Percentiles rank a stretch among this genome's conserved stretches.
Conservation (phyloP, 2,888 invertebrate species). For the Hypsopygia costalis region DNA sequence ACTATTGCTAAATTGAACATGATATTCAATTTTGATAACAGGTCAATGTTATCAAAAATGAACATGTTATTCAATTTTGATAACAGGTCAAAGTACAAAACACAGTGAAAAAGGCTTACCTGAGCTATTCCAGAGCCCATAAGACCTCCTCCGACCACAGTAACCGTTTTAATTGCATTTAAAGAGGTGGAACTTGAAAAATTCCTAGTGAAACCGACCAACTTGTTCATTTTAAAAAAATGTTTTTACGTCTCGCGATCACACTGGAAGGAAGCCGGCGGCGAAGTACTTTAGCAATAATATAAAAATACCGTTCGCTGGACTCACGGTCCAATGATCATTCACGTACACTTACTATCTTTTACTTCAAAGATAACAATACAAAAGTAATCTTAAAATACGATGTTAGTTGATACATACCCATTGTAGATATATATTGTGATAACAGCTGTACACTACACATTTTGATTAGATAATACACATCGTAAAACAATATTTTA, state of each 20-base stretch:
- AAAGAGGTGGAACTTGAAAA: conserved; percentile 58
- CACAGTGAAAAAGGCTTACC: conserved; percentile 63
- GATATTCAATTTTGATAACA: too few species aligned
- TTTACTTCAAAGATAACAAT: background rate
- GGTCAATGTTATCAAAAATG: too few species aligned
- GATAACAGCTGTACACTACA: background rate
- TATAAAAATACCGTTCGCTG: background rate
- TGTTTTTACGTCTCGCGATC: background rate
- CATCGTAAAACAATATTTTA: background rate
- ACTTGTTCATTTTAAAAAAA: conserved; percentile 50
- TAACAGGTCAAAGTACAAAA: background rate
- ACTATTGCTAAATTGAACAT: too few species aligned
- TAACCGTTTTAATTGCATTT: conserved; percentile 87
- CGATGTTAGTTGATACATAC: background rate
- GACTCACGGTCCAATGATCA: background rate
- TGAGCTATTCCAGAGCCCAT: conserved; percentile 96
- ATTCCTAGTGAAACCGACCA: conserved; percentile 51
- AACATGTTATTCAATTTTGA: too few species aligned
- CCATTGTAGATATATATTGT: background rate
- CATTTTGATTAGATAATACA: background rate
- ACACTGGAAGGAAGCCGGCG: background rate
- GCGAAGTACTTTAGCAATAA: background rate
- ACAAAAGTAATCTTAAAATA: background rate
- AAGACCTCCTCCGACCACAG: conserved; percentile 92
- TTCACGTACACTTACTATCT: background rate